Base-by-base conservation (phyloP, 2,888 invertebrate genomes). In the Piscicola geometra region DNA sequence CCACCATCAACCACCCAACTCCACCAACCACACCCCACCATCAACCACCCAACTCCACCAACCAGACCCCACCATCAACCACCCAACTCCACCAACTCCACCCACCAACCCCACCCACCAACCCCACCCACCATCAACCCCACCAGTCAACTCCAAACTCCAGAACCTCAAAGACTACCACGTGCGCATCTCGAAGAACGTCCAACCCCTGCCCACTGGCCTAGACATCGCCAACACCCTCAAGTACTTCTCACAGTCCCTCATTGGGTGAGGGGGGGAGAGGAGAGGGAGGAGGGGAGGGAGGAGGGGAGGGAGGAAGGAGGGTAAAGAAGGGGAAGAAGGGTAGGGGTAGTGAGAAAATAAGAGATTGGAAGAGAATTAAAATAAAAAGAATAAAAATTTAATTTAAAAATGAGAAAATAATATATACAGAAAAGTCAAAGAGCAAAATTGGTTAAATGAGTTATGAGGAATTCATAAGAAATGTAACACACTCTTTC, bases 161-260 rank as follows among this genome's bases (percentile, higher is more conserved):
- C 91, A 95, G 83, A 95, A 93, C 86, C 90, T 99, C 81, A 93
- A 95, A 87, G 99, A 99, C 87, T 95, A 92, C 87, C 94, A 98
- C 87, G 89, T 93, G 83, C 90, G 97, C 80, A 89, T 96, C 81
- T 90, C 93, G 86, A 93, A 95, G 88, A 93, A 93, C 83, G 90
- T 91, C 81, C 90, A 93, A 85, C 95, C 98, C 78, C 89, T 92
- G 81, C 98, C 98, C 60, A 93, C 94, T 78, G 97, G 97, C 79
- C 89, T 91, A 78, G 99, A 99, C 86, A 93, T 99, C 86, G 94
- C 95, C 79, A 96, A 94, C 87, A 97, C 96, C 76, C 90, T 99
- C 83, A 95, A 97, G 86, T 97, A 96, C 87, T 98, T 99, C 88
- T 94, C 96, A 69, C 95, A 96, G 88, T 96, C 95, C 64, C 88